phyloP scores from a whole-genome alignment of 2,888 invertebrate genomes.

The Lordiphosa fenestrarum region DNA sequence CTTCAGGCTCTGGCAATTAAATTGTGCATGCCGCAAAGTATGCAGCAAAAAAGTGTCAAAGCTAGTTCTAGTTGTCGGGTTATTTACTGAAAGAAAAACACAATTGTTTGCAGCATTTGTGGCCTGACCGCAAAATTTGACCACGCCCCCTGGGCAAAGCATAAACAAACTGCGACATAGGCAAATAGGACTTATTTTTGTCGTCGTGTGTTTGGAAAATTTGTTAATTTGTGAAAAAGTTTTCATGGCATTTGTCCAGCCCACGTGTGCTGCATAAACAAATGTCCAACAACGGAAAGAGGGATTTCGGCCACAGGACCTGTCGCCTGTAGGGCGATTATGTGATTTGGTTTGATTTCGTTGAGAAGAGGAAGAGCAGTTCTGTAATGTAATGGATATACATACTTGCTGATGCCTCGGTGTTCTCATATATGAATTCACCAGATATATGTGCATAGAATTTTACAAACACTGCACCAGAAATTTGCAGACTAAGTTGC shows the following conservation, averaged over 20 bases:
- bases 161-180: slow-evolving; percentile 61
- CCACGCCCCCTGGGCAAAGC: slow-evolving; percentile 42
- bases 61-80: slow-evolving; percentile 42
- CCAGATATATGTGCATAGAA: too few relatives aligned
- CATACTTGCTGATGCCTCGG: too few relatives aligned
- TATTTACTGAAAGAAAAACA: slow-evolving; percentile 73
- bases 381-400: slow-evolving; percentile 35
- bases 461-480: too few relatives aligned
- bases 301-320: slow-evolving; percentile 24
- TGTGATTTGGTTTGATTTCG: slow-evolving; percentile 25
- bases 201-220: slow-evolving; percentile 47
- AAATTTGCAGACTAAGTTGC: too few relatives aligned
- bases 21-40: slow-evolving; percentile 70
- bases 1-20: slow-evolving; percentile 63
- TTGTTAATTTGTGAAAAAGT: slow-evolving; percentile 72
- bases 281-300: slow-evolving; percentile 14
- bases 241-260: slow-evolving; percentile 60
- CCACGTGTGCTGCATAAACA: slow-evolving; percentile 63
- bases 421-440: too few relatives aligned
- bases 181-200: slow-evolving; percentile 62
- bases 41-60: slow-evolving; percentile 65
- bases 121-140: slow-evolving; percentile 41
- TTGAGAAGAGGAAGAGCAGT: slow-evolving; percentile 3
- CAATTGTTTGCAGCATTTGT: slow-evolving; percentile 67
- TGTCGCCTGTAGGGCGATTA: too few relatives aligned